Evolutionary conservation across 2,113 vertebrate genomes (phyloP).

Genomic region (Brachypteracias leptosomus): DNA sequence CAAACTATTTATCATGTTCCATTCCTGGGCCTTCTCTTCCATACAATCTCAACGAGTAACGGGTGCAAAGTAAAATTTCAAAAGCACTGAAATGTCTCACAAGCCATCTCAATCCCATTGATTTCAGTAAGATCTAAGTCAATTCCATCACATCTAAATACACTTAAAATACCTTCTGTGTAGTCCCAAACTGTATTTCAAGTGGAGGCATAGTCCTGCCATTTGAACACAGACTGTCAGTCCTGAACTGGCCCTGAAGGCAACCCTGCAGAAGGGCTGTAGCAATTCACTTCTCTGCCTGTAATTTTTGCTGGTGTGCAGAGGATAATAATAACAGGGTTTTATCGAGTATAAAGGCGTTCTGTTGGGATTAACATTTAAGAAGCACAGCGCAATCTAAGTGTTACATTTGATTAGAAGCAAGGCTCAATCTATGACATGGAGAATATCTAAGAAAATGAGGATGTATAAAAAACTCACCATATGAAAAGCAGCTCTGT

Average conservation of each 20-base stretch:
- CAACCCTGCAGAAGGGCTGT: neutral
- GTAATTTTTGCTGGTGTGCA: neutral
- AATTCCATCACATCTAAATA: neutral
- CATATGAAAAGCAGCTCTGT: neutral
- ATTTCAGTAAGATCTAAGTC: neutral
- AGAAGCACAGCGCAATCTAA: neutral
- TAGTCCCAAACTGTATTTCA: neutral
- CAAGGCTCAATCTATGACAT: neutral
- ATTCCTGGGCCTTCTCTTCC: neutral
- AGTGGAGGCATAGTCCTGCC: neutral
- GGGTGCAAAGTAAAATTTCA: neutral
- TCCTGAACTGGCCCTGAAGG: neutral
- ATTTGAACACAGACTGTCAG: neutral
- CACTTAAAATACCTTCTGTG: neutral
- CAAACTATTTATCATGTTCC: neutral
- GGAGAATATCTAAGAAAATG: neutral
- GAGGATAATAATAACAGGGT: conserved; percentile 34
- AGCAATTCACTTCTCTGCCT: neutral
- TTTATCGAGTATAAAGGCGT: conserved; percentile 9
- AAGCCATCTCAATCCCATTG: neutral
- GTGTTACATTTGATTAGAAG: conserved; percentile 8
- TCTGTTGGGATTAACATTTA: conserved; percentile 40
- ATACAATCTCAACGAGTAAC: neutral
- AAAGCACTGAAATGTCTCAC: neutral
- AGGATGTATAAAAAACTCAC: neutral